Percentiles rank a stretch among this genome's conserved stretches.
Conservation (phyloP, 2,797 vertebrate genomes). For the Leptoclinus maculatus region DNA sequence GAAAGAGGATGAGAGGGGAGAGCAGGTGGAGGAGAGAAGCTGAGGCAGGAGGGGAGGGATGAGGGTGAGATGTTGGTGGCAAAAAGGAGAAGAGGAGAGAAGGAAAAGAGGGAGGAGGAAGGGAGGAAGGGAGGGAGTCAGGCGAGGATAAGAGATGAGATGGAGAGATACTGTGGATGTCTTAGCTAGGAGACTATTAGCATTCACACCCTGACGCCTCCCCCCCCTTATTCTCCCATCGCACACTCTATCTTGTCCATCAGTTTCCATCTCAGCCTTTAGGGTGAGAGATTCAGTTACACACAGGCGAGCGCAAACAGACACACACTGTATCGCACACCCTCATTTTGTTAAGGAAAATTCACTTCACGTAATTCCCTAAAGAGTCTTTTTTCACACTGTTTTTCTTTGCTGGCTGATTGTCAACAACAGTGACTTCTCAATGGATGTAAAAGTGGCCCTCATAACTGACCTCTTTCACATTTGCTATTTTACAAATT, state of each 20-base stretch:
- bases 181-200: slow-evolving; percentile 69
- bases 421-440: slow-evolving; percentile 5
- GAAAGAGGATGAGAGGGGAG: background rate
- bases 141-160: slow-evolving; percentile 56
- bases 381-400: background rate
- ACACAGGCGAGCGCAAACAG: slow-evolving; percentile 16
- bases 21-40: background rate
- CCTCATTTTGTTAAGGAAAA: background rate
- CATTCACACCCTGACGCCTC: slow-evolving; percentile 66
- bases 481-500: slow-evolving; percentile 4
- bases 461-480: background rate
- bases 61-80: background rate
- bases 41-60: background rate
- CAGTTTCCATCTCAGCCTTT: slow-evolving; percentile 62
- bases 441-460: slow-evolving; percentile 1
- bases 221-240: slow-evolving; percentile 51
- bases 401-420: slow-evolving; percentile 3
- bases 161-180: slow-evolving; percentile 56
- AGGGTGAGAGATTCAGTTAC: slow-evolving; percentile 44
- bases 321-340: background rate
- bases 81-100: background rate
- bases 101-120: background rate
- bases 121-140: slow-evolving; percentile 27
- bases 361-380: slow-evolving; percentile 9
- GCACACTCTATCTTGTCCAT: slow-evolving; percentile 68